Percentiles rank a stretch among this genome's conserved stretches.
phyloP scores from a whole-genome alignment of 2,888 invertebrate genomes.

The Epiblema foenella region DNA sequence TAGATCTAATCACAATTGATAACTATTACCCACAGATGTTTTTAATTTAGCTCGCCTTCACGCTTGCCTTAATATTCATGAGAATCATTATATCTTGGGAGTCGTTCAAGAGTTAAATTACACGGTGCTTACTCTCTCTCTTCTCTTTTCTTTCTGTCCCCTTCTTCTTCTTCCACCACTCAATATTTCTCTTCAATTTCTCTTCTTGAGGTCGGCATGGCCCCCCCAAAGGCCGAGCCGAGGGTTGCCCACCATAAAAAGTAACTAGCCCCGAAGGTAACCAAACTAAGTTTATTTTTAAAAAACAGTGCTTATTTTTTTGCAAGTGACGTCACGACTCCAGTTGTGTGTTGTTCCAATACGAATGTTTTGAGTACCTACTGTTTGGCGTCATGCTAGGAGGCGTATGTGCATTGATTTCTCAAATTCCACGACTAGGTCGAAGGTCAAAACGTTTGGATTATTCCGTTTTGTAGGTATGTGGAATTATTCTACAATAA shows the following conservation, averaged over 20 bases:
- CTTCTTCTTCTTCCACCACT: too few species aligned
- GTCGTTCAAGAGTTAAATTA: neutral
- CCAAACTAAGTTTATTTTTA: too few species aligned
- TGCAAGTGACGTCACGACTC: conserved; percentile 6
- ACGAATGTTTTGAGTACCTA: conserved; percentile 19
- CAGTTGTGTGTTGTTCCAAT: conserved; percentile 4
- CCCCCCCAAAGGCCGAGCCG: too few species aligned
- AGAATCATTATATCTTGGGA: neutral
- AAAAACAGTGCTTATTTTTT: neutral
- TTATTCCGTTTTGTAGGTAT: conserved; percentile 35
- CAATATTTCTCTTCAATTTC: too few species aligned
- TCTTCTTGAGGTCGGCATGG: too few species aligned
- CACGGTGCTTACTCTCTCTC: conserved; percentile 1
- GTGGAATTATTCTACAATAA: conserved; percentile 28
- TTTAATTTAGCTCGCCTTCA: conserved; percentile 22
- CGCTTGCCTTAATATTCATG: conserved; percentile 13
- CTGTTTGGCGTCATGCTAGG: conserved; percentile 20
- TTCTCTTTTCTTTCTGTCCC: too few species aligned
- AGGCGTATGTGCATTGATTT: conserved; percentile 23
- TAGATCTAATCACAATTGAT: conserved; percentile 34
- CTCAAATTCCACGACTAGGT: conserved; percentile 15
- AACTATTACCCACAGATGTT: conserved; percentile 19
- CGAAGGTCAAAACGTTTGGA: conserved; percentile 32
- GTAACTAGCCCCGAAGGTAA: too few species aligned
- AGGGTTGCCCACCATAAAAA: too few species aligned